phyloP scores from a whole-genome alignment of 2,888 invertebrate species.

The Noctua pronuba region DNA sequence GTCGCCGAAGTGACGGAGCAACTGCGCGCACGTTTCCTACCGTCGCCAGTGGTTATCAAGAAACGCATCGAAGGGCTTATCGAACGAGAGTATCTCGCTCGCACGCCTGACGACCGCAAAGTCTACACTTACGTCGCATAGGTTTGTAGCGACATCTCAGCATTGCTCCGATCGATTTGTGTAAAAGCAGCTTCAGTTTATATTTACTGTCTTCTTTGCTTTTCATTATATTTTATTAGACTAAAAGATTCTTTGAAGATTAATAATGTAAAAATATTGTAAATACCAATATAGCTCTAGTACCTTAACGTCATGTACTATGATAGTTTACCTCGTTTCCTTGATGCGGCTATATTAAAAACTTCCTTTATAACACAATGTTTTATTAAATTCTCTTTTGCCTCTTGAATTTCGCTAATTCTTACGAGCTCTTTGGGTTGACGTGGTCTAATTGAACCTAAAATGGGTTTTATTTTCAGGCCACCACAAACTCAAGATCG shows the following conservation, averaged over 20 bases:
- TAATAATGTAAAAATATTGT: slow-evolving; percentile 82
- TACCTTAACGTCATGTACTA: slow-evolving; percentile 83
- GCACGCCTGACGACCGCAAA: slow-evolving; percentile 99
- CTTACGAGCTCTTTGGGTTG: slow-evolving; percentile 49
- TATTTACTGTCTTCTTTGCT: slow-evolving; percentile 68
- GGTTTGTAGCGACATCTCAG: slow-evolving; percentile 76
- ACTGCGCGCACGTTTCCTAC: slow-evolving; percentile 98
- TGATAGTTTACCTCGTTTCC: slow-evolving; percentile 84
- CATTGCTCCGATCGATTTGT: slow-evolving; percentile 64
- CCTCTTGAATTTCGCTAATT: slow-evolving; percentile 59
- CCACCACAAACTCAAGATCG: slow-evolving; percentile 80
- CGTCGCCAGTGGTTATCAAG: slow-evolving; percentile 99
- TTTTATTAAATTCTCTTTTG: slow-evolving; percentile 75
- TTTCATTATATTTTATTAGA: slow-evolving; percentile 68
- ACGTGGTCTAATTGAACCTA: slow-evolving; percentile 65
- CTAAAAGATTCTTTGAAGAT: slow-evolving; percentile 68
- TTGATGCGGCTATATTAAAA: slow-evolving; percentile 86
- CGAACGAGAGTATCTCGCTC: slow-evolving; percentile 99
- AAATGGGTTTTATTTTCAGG: slow-evolving; percentile 87
- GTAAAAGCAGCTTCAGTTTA: slow-evolving; percentile 64
- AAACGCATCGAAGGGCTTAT: slow-evolving; percentile 99
- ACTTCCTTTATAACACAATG: slow-evolving; percentile 81
- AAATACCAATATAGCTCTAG: slow-evolving; percentile 85
- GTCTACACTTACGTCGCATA: slow-evolving; percentile 99
- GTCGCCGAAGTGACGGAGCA: slow-evolving; percentile 99